These are phyloP conservation scores for Tenualosa thibaudeaui DNA, from an alignment of 2,797 vertebrate genomes.

Conservation along the genomic window DNA sequence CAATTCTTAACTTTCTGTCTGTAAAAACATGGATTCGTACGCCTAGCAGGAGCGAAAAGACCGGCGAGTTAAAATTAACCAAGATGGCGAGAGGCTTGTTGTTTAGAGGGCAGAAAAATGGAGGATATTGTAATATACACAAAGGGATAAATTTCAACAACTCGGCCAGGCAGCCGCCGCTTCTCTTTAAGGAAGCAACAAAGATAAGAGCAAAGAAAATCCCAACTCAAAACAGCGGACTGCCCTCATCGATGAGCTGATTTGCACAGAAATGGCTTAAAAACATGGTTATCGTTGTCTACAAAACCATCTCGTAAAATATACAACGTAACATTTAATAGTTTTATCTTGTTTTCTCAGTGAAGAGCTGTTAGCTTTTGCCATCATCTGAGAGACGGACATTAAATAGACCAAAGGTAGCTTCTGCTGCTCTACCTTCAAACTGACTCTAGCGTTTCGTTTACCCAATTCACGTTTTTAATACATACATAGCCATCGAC, in stretches of 20 bases:
- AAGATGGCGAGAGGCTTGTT: slow-evolving; percentile 99
- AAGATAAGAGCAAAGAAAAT: slow-evolving; percentile 68
- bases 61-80: slow-evolving; percentile 86
- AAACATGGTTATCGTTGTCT: slow-evolving; percentile 18
- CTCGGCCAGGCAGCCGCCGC: slow-evolving; percentile 84
- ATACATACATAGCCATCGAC: slow-evolving; percentile 17
- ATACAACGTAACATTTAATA: slow-evolving; percentile 34
- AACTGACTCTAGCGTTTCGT: slow-evolving; percentile 58
- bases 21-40: slow-evolving; percentile 61
- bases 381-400: slow-evolving; percentile 68
- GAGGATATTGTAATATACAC: slow-evolving; percentile 99
- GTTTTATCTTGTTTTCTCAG: slow-evolving; percentile 66
- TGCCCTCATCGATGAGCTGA: slow-evolving; percentile 32
- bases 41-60: slow-evolving; percentile 60
- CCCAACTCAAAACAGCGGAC: slow-evolving; percentile 50
- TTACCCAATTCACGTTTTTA: slow-evolving; percentile 39
- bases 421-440: slow-evolving; percentile 59
- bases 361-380: slow-evolving; percentile 63
- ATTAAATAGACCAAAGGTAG: slow-evolving; percentile 71
- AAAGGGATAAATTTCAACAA: slow-evolving; percentile 97
- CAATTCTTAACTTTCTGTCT: slow-evolving; percentile 77
- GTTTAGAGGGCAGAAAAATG: slow-evolving; percentile 98
- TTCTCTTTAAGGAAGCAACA: slow-evolving; percentile 82
- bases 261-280: slow-evolving; percentile 30
- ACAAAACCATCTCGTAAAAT: slow-evolving; percentile 33